A percentile compares a stretch with the other conserved stretches of the same genome.
Evolutionary conservation across 2,113 vertebrate genomes (phyloP).

Genomic region (Ciconia stormi): DNA sequence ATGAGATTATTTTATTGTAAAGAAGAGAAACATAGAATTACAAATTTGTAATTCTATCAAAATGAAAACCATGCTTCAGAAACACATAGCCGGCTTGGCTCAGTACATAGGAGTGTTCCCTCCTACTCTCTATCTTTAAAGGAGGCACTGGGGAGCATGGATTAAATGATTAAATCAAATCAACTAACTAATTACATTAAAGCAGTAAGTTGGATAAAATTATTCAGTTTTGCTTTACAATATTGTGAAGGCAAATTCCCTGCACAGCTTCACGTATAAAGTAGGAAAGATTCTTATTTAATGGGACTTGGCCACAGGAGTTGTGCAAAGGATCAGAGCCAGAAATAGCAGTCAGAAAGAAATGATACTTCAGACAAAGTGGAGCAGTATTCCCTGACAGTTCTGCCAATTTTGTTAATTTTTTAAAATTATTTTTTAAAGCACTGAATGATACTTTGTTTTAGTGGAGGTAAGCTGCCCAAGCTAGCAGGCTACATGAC

Average conservation of each 20-base stretch:
- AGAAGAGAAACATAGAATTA: background rate
- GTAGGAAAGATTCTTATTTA: background rate
- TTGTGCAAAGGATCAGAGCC: background rate
- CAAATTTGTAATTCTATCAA: background rate
- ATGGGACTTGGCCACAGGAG: background rate
- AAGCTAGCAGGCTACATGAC: background rate
- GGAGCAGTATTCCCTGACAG: background rate
- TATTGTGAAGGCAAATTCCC: background rate
- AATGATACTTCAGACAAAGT: background rate
- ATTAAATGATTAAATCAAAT: background rate
- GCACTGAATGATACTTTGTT: background rate
- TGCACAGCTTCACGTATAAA: background rate
- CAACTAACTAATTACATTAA: background rate
- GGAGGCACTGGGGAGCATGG: background rate
- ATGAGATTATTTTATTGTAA: background rate
- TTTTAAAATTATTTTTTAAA: slow-evolving; percentile 26
- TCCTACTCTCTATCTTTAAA: background rate
- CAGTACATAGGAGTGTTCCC: background rate
- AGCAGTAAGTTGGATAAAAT: background rate
- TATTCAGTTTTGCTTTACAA: background rate
- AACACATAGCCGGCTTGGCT: background rate
- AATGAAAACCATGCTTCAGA: background rate
- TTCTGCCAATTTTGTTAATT: background rate
- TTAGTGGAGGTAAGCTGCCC: background rate
- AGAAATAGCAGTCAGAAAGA: slow-evolving; percentile 17